Percentiles rank a stretch among this genome's conserved stretches.
phyloP scores from a whole-genome alignment of 2,888 invertebrate species.

The Odiellus spinosus region DNA sequence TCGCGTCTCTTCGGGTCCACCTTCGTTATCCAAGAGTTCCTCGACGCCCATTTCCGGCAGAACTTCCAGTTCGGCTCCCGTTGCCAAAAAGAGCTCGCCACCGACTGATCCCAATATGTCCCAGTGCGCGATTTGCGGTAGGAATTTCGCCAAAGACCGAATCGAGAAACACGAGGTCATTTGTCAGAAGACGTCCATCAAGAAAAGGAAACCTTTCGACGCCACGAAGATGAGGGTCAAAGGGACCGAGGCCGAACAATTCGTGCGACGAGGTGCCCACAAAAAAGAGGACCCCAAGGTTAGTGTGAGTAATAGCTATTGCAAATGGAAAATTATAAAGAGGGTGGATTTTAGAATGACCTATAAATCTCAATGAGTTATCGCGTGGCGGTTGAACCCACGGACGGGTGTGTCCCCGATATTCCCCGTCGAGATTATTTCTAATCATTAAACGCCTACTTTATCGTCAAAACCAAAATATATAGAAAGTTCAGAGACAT shows the following conservation, averaged over 20 bases:
- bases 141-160: conserved; percentile 65
- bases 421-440: neutral
- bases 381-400: neutral
- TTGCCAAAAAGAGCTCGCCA: neutral
- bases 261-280: conserved; percentile 31
- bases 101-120: neutral
- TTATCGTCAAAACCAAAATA: too few species aligned
- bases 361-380: neutral
- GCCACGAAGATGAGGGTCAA: conserved; percentile 71
- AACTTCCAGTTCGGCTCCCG: too few species aligned
- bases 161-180: conserved; percentile 65
- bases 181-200: conserved; percentile 55
- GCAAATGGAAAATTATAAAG: too few species aligned
- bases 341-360: too few species aligned
- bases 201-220: conserved; percentile 82
- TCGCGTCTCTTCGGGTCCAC: too few species aligned
- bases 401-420: neutral
- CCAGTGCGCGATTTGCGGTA: conserved; percentile 54
- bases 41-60: too few species aligned
- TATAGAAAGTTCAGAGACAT: too few species aligned
- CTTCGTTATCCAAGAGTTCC: too few species aligned
- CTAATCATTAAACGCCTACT: too few species aligned
- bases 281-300: conserved; percentile 16
- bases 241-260: conserved; percentile 76
- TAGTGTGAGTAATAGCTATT: neutral